Base-by-base conservation (phyloP, 2,797 vertebrate species). In the Megaceryle alcyon region DNA sequence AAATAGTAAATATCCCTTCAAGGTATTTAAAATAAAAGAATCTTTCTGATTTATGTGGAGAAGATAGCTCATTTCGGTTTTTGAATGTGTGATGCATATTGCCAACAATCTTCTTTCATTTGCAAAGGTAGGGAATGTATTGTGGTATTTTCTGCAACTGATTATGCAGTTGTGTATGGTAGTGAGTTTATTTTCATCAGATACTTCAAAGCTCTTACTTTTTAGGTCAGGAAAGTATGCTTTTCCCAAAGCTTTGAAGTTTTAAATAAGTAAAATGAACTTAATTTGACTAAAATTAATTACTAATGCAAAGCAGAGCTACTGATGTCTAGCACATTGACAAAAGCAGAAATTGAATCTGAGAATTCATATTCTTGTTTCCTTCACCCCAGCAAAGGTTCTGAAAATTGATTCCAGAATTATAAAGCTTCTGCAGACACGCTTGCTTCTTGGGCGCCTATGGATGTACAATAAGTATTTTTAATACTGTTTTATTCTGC, bases 201-300 rank as follows among this genome's bases (percentile, higher is more conserved):
- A 69, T 84, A 95, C 94, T 97, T 97, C 97, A 96, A 86, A 97
- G 91, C 63, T 10, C 25, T 83, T 95, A 87, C 85, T 94, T 96
- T 97, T 94, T 97, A 96, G 92, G 88, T 97, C 90, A 80, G 69
- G 65, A 83, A 96, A 96, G 65, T 77, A 37, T 71, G 64, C 39
- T 63, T 93, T 93, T 95, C 65, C 17, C 68, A 81, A 90, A 87
- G 95, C 95, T 97, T 96, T 97, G 90, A 97, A 94, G 82, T 97
- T 97, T 88, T 48, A 88, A 97, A 95, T 94, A 96, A 92, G 71
- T 69, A 96, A 96, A 91, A 91, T 96, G 64, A 86, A 82, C 57
- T 37, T 92, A 85, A 90, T 97, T 96, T 96, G 82, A 92, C 76
- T 94, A 88, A 96, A 96, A 86, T 96, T 97, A 97, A 96, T 97